Evolutionary conservation across 1,140 invertebrate genomes (phyloP).

Genomic region (Agrilus planipennis): DNA sequence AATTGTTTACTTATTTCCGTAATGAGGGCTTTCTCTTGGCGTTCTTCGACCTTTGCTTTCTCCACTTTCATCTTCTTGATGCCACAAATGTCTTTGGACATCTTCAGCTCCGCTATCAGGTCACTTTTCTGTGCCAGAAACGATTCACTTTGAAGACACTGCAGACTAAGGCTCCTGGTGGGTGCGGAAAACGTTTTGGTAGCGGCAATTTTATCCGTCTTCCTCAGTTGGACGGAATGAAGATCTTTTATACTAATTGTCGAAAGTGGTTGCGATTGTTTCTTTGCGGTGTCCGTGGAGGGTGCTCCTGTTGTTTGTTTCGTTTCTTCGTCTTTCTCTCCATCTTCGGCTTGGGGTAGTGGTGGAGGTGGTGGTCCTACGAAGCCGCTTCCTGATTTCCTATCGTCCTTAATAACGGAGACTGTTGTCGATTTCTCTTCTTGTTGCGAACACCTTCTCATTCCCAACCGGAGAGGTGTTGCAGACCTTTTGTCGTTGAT

Average conservation of each 20-base stretch:
- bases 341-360: constrained; percentile 32
- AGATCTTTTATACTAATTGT: constrained; percentile 78
- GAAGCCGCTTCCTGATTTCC: neutral
- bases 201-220: constrained; percentile 60
- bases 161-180: constrained; percentile 56
- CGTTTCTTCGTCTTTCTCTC: constrained; percentile 5
- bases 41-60: constrained; percentile 65
- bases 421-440: constrained; percentile 15
- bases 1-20: constrained; percentile 73
- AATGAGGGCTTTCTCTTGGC: constrained; percentile 65
- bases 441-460: constrained; percentile 16
- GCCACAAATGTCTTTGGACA: constrained; percentile 79
- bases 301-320: constrained; percentile 10
- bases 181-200: constrained; percentile 70
- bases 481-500: constrained; percentile 53
- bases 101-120: constrained; percentile 79
- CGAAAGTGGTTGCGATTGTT: constrained; percentile 56
- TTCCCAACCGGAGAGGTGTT: constrained; percentile 23
- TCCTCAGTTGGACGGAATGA: constrained; percentile 63
- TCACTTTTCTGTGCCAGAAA: constrained; percentile 69
- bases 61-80: constrained; percentile 85
- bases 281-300: constrained; percentile 33
- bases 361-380: constrained; percentile 44
- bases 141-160: constrained; percentile 57
- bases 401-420: constrained; percentile 10